Evolutionary conservation across 2,888 invertebrate genomes (phyloP), one percentile per base, ranked within the genome.

Genomic region (Philhelius pedissequus): DNA sequence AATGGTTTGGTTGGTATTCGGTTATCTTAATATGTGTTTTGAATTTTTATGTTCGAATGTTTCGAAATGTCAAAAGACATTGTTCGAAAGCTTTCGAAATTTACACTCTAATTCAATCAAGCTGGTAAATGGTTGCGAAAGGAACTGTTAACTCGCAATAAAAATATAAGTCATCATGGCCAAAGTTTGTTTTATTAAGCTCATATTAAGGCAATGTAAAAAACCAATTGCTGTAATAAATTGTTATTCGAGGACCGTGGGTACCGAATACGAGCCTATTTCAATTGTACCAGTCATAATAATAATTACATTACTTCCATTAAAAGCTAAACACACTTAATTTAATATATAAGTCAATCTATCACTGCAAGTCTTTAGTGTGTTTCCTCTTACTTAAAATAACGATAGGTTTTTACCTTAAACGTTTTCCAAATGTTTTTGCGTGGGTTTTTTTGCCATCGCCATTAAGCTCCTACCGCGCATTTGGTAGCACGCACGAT

Each of bases 371-470:
- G 18, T 27, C 62, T 62, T 48, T 30, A 18, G 18, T 35, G 43
- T 43, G 43, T 43, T 43, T 62, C 22, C 68, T 40, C 56, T 43
- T 18, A 27, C 52, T 71, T 35, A 22, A 68, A 40, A 30, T 50
- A 38, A 40, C 50, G 15, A 40, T 50, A 71, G 25, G 35, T 79
- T 68, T 58, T 40, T 11, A 38, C 45, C 70, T 45, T 66, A 79
- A 79, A 70, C 58, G 54, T 52, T 58, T 27, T 38, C 22, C 48
- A 74, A 82, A 73, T 78, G 69, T 64, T 50, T 45, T 70, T 84
- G 79, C 75, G 83, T 79, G 79, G 79, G 83, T 38, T 74, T 52
- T 56, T 70, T 69, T 74, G 60, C 52, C 74, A 56, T 30, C 78
- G 54, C 25, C 52, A 45, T 7, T 11, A 60, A 30, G 9, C 43